Evolutionary conservation across 1,140 invertebrate species (phyloP), one percentile per base, ranked within the genome.

Genomic region (Colletes gigas): DNA sequence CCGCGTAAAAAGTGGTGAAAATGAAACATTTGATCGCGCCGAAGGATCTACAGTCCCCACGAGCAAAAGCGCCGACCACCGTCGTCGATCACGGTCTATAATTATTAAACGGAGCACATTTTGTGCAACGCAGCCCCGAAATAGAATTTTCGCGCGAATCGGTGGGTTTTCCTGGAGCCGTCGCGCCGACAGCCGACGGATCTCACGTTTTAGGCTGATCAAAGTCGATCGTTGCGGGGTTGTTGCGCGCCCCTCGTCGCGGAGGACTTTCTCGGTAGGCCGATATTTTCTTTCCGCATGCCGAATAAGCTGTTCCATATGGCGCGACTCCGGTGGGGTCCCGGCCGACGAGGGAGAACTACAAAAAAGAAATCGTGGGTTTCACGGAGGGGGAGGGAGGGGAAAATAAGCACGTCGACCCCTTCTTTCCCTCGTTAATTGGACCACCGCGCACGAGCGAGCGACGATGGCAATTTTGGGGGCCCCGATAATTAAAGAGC

Each of bases 161-260:
- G 73, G 47, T 41, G 65, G 15, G 66, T 78, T 72, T 63, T 19
- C 69, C 44, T 12, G 62, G 71, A 85, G 21, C n/a, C 6, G 21
- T 30, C 70, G 67, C 21, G 39, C 44, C 78, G 75, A 86, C 87
- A 88, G 85, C 50, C 69, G 21, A 47, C 6, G 44, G 3, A 47
- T 8, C 44, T 47, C 54, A 70, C 79, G 86, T 81, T 88, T 84
- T 86, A 89, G 47, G 47, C 62, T 79, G 88, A 90, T 90, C 88
- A 89, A 89, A 89, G 89, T 83, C 80, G 72, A 86, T 88, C 78
- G 75, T 17, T 4, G 15, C 30, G 62, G 39, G 52, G 62, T 50
- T 50, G 68, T 65, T 12, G 30, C 30, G 30, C 62, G 39, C 55
- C 60, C 44, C 50, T 50, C 50, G 50, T 50, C 67, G 47, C 21